Conservation (phyloP, 2,113 vertebrate species). For the Dicentrarchus labrax region DNA sequence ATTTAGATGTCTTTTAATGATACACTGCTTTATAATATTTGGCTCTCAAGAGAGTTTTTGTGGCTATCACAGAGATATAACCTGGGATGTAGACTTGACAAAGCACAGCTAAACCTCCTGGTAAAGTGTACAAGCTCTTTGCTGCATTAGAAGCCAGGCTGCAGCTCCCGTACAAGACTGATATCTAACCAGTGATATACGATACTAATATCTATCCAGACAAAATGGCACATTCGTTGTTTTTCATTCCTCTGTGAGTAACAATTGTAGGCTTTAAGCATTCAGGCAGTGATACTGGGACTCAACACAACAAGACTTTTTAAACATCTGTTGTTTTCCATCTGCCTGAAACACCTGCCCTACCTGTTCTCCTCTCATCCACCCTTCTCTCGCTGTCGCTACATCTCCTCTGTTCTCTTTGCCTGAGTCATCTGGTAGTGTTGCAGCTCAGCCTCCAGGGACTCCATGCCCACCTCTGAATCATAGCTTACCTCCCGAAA, state of each 20-base stretch:
- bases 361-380: constrained; percentile 44
- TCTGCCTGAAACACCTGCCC: constrained; percentile 64
- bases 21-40: not conserved
- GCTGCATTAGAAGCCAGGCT: constrained; percentile 9
- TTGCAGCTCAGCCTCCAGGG: constrained; percentile 43
- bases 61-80: not conserved
- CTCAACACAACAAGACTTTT: constrained; percentile 58
- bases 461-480: constrained; percentile 58
- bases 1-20: not conserved
- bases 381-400: constrained; percentile 10
- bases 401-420: constrained; percentile 37
- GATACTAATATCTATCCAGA: constrained; percentile 38
- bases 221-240: constrained; percentile 28
- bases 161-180: constrained; percentile 21
- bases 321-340: constrained; percentile 68
- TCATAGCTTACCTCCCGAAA: constrained; percentile 76
- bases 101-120: constrained; percentile 10
- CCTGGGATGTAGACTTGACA: constrained; percentile 6
- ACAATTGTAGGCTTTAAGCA: constrained; percentile 35
- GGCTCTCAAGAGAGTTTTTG: constrained; percentile 8
- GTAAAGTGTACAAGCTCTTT: constrained; percentile 26
- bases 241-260: constrained; percentile 46
- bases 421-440: constrained; percentile 62
- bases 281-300: constrained; percentile 54
- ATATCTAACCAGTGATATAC: constrained; percentile 40